Conservation (phyloP, 1,140 invertebrate genomes). For the Halictus rubicundus region DNA sequence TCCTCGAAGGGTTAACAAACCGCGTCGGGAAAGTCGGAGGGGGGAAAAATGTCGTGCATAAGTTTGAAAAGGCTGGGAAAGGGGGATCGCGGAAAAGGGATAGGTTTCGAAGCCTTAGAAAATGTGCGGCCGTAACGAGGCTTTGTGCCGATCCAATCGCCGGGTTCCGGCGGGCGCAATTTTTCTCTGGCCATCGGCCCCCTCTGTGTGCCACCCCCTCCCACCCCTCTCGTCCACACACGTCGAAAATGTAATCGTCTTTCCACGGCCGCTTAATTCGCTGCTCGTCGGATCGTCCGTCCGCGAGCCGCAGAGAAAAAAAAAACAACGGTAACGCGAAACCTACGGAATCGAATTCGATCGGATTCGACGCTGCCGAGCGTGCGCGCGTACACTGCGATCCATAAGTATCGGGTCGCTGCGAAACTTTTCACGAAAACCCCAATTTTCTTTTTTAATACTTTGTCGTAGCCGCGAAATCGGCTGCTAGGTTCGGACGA, state of each 20-base stretch:
- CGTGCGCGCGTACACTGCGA: background rate
- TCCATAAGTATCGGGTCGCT: too few species aligned
- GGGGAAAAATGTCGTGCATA: background rate
- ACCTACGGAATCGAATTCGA: constrained; percentile 41
- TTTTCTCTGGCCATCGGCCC: constrained; percentile 21
- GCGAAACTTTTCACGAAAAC: too few species aligned
- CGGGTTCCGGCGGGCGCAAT: constrained; percentile 27
- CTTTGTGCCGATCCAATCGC: constrained; percentile 36
- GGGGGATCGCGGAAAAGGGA: background rate
- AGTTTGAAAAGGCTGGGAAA: constrained; percentile 1
- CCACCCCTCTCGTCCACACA: background rate
- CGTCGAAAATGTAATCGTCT: constrained; percentile 53
- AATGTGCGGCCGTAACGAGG: constrained; percentile 46
- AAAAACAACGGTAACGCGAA: constrained; percentile 13
- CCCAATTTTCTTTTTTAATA: too few species aligned
- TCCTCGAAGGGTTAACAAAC: background rate
- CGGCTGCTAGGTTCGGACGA: too few species aligned
- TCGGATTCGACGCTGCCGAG: constrained; percentile 30
- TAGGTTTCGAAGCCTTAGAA: constrained; percentile 41
- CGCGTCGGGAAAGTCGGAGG: too few species aligned
- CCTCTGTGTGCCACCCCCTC: background rate
- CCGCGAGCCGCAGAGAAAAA: background rate
- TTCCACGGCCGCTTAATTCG: constrained; percentile 49
- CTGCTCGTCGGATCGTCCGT: constrained; percentile 7
- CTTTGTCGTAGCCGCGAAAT: too few species aligned